Base-by-base conservation (phyloP, 92 coral and sea anemone genomes). In the Paramuricea clavata region DNA sequence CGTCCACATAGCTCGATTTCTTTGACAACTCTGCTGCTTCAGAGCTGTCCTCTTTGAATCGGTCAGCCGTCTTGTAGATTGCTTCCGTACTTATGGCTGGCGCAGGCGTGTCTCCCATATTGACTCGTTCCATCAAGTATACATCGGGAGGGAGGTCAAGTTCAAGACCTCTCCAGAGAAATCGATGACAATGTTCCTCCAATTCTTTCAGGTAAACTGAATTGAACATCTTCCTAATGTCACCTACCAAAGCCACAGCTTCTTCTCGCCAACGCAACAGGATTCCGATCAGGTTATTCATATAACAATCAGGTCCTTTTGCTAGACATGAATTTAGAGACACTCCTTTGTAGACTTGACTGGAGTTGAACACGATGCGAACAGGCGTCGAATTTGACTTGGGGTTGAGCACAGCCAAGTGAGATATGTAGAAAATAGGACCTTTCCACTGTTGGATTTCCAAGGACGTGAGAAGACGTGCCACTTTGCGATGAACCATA, bases 321-420 rank as follows among this genome's bases (percentile, higher is more conserved):
- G 81, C 83, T 50, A 85, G 33, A 72, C 69, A 72, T 41, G 88
- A 74, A 27, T 74, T 72, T 72, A 72, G 49, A 68, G 81, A 74
- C 9, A 72, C 81, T 33, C 81, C 88, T 49, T 74, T 52, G 52
- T 52, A 6, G 74, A 57, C 27, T 54, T 57, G 71, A 28, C 85
- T 79, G 9, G 69, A 78, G 76, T 72, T 81, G 54, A 69, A 87
- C 74, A 81, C 85, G 42, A 74, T 87, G 79, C 59, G 85, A n/a
- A 67, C 64, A 32, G 77, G 75, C 26, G 62, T 39, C 23, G 60
- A 92, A 17, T 86, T 81, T 0, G 90, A 89, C 76, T 67, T 64
- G 11, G 88, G 85, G 47, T 89, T 92, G 49, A 88, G 85, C 27
- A 89, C 95, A 35, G 95, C 95, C 69, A 92, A 49, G 49, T 89